Percentiles rank a stretch among this genome's conserved stretches.
These are phyloP conservation scores for Sinohyriopsis cumingii DNA, from an alignment of 2,888 invertebrate species.

Conservation along the genomic window DNA sequence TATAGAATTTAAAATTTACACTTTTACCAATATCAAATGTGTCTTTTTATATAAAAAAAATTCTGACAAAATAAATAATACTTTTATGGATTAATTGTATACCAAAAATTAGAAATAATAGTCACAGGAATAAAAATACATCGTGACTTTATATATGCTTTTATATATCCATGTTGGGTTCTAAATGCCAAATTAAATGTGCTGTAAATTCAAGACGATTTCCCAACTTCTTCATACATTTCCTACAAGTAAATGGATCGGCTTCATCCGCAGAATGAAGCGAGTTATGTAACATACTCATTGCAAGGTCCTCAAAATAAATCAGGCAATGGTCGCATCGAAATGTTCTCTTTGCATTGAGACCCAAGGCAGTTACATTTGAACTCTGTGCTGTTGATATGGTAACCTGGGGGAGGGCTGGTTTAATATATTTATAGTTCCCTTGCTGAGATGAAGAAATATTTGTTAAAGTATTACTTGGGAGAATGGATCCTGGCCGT, in stretches of 20 bases:
- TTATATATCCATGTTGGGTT: slow-evolving; percentile 50
- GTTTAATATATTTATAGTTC: neutral
- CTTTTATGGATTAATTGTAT: no score
- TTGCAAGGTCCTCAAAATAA: slow-evolving; percentile 50
- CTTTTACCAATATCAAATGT: no score
- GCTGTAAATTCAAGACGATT: slow-evolving; percentile 61
- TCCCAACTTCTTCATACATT: slow-evolving; percentile 58
- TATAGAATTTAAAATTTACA: no score
- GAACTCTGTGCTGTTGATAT: neutral
- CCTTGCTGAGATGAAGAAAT: slow-evolving; percentile 4
- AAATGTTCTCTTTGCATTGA: slow-evolving; percentile 6
- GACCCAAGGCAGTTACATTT: slow-evolving; percentile 1
- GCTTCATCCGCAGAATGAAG: slow-evolving; percentile 52
- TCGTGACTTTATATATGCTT: no score
- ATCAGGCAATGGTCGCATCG: slow-evolving; percentile 53
- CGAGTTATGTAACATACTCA: slow-evolving; percentile 56
- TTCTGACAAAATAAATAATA: no score
- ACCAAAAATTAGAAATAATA: no score
- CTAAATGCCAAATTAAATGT: slow-evolving; percentile 60
- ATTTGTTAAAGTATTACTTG: slow-evolving; percentile 8
- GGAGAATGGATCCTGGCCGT: slow-evolving; percentile 9
- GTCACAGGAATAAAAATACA: no score
- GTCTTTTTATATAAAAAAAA: no score
- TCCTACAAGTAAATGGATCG: slow-evolving; percentile 58
- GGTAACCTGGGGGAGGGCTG: no score